These are phyloP conservation scores for Nothobranchius kuhntae DNA, from an alignment of 2,113 vertebrate species.

Conservation along the genomic window DNA sequence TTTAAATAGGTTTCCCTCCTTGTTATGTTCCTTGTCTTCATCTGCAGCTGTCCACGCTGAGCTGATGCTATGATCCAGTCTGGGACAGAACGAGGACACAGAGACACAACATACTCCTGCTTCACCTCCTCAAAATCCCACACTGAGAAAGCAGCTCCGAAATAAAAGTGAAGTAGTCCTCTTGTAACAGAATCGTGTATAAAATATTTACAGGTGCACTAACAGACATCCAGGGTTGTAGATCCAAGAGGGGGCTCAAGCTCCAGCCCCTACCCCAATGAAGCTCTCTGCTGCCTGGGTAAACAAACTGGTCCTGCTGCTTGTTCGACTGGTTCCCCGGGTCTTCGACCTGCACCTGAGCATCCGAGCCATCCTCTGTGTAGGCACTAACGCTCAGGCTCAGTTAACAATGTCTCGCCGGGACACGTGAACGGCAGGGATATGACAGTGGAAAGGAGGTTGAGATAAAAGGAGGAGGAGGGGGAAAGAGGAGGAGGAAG, in stretches of 20 bases:
- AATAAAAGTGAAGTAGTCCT: conserved; percentile 12
- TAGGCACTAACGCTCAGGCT: conserved; percentile 38
- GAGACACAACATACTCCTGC: conserved; percentile 8
- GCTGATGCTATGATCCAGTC: conserved; percentile 44
- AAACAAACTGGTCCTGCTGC: conserved; percentile 37
- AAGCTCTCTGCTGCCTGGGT: conserved; percentile 35
- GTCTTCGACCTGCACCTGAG: conserved; percentile 54
- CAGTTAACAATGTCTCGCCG: conserved; percentile 36
- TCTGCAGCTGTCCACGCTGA: conserved; percentile 34
- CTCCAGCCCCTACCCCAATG: conserved; percentile 31
- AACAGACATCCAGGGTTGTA: conserved; percentile 28
- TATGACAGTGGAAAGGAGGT: conserved; percentile 58
- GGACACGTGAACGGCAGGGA: conserved; percentile 57
- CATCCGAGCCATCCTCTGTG: conserved; percentile 76
- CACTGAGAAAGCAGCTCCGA: conserved; percentile 10
- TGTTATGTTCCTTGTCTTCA: conserved; percentile 41
- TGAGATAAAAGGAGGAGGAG: conserved; percentile 34
- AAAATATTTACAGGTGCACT: conserved; percentile 23
- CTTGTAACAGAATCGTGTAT: conserved; percentile 6
- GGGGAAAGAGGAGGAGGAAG: conserved; percentile 6
- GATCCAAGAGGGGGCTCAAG: conserved; percentile 35
- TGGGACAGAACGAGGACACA: conserved; percentile 30
- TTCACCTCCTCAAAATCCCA: conserved; percentile 21
- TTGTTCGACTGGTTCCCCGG: conserved; percentile 45
- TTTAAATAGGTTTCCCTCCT: conserved; percentile 1